Percentiles rank a stretch among this genome's conserved stretches.
phyloP scores from a whole-genome alignment of 1,140 invertebrate genomes.

The fruit fly (Drosophila melanogaster) region DNA sequence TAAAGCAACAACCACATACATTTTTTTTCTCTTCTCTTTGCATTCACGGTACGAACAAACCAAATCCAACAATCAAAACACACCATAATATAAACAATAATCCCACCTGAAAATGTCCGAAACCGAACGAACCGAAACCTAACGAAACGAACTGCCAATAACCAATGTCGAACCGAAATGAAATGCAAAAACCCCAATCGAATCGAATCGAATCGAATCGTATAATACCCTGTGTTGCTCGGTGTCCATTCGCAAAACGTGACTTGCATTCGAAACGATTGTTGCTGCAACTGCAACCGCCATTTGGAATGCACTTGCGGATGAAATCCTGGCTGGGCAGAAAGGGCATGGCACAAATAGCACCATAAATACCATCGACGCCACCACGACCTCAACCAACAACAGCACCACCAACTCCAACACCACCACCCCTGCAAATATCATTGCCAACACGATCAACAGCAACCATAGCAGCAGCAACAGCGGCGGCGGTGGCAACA shows the following conservation, averaged over 20 bases:
- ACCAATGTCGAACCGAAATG: constrained; percentile 12
- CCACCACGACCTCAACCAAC: constrained; percentile 5
- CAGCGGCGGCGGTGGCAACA: constrained; percentile 1
- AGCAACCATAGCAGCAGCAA: constrained; percentile 7
- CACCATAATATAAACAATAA: constrained; percentile 16
- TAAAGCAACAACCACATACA: constrained; percentile 71
- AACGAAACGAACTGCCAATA: constrained; percentile 8
- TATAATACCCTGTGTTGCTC: constrained; percentile 14
- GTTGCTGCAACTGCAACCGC: neutral
- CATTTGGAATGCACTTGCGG: constrained; percentile 32
- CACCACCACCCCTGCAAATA: constrained; percentile 14
- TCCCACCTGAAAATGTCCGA: constrained; percentile 44
- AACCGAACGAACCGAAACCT: constrained; percentile 16
- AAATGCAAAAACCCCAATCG: constrained; percentile 23
- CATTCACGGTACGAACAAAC: constrained; percentile 56
- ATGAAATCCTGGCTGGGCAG: constrained; percentile 38
- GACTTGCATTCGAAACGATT: neutral
- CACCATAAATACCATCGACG: constrained; percentile 1
- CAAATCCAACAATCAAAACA: constrained; percentile 49
- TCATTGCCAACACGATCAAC: constrained; percentile 14
- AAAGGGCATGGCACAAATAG: constrained; percentile 52
- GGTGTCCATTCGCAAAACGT: neutral
- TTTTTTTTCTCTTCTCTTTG: constrained; percentile 82
- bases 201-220: constrained; percentile 15
- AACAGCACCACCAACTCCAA: neutral